Percentiles rank a stretch among this genome's conserved stretches.
Evolutionary conservation across 1,140 invertebrate species (phyloP).

Genomic region (fruit fly (Drosophila melanogaster)): Release_6_plus_ISO1_MT NC_004354.4:2500001-2500500

Average conservation of each 20-base stretch:
- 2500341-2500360: conserved; percentile 64
- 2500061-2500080: conserved; percentile 14
- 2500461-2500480: neutral
- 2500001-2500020: conserved; percentile 51
- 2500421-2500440: neutral
- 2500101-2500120: neutral
- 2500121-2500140: neutral
- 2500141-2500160: conserved; percentile 43
- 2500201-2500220: neutral
- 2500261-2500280: conserved; percentile 88
- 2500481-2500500: conserved; percentile 9
- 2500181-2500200: conserved; percentile 14
- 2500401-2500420: conserved; percentile 7
- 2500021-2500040: conserved; percentile 28
- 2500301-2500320: conserved; percentile 89
- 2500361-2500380: conserved; percentile 47
- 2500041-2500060: conserved; percentile 7
- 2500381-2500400: conserved; percentile 22
- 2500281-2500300: conserved; percentile 88
- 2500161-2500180: conserved; percentile 47
- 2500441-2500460: neutral
- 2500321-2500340: conserved; percentile 87
- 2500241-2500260: conserved; percentile 89
- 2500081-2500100: conserved; percentile 20
- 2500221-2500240: conserved; percentile 87